Conservation (phyloP, 1,140 invertebrate species). For the Chironomus striatipennis region DNA sequence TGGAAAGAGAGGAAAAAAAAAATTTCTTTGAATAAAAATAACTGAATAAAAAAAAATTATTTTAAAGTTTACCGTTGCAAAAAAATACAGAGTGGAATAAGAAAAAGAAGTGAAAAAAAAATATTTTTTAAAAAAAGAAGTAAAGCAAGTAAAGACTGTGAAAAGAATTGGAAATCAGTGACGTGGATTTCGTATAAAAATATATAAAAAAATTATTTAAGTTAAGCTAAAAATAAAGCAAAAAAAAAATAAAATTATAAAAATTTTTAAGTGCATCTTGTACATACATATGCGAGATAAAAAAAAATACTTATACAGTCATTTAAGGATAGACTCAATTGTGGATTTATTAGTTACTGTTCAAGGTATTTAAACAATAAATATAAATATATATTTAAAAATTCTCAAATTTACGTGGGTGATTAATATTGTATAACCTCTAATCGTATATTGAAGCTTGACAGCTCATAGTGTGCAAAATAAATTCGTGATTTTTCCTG, state of each 20-base stretch:
- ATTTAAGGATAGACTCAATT: conserved; percentile 2
- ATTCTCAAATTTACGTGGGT: too few species aligned
- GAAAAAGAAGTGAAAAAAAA: conserved; percentile 20
- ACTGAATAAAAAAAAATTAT: conserved; percentile 18
- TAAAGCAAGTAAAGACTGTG: conserved; percentile 16
- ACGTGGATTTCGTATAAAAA: conserved; percentile 15
- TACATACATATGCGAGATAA: background rate
- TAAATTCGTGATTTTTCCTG: too few species aligned
- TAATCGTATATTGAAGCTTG: too few species aligned
- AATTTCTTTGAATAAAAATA: conserved; percentile 19
- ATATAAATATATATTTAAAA: too few species aligned
- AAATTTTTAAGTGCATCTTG: conserved; percentile 5
- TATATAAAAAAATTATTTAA: background rate
- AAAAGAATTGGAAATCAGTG: conserved; percentile 15
- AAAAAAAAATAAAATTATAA: too few species aligned
- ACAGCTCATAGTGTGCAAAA: too few species aligned
- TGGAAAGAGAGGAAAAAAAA: background rate
- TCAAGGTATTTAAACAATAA: too few species aligned
- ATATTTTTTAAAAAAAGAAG: conserved; percentile 22
- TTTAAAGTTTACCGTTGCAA: conserved; percentile 21
- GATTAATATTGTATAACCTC: too few species aligned
- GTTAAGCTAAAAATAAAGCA: conserved; percentile 3
- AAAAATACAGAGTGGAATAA: conserved; percentile 18
- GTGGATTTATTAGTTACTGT: too few species aligned
- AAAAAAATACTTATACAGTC: background rate